Conservation (phyloP, 1,140 invertebrate genomes). For the Epicauta chinensis region DNA sequence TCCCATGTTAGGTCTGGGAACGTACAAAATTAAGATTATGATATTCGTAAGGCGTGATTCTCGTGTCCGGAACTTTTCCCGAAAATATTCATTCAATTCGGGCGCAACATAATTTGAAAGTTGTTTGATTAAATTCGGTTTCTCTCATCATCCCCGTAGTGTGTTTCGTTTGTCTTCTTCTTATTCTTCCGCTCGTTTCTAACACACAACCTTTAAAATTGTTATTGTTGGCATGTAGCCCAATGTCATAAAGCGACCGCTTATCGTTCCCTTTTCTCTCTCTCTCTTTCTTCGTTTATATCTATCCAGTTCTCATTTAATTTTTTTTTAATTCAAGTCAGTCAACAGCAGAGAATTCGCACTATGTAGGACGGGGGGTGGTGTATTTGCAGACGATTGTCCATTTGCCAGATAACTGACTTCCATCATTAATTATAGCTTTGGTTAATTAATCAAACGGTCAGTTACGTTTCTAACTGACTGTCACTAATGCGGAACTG, state of each 20-base stretch:
- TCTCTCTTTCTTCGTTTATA: constrained; percentile 1
- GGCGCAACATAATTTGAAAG: constrained; percentile 22
- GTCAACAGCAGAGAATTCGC: constrained; percentile 25
- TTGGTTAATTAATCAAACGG: constrained; percentile 13
- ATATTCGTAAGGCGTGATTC: constrained; percentile 9
- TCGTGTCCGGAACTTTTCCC: constrained; percentile 4
- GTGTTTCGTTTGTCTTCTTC: too few species aligned
- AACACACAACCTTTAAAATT: constrained; percentile 22
- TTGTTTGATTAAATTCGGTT: constrained; percentile 31
- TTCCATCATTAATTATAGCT: constrained; percentile 14
- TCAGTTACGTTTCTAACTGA: constrained; percentile 5
- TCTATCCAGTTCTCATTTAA: constrained; percentile 26
- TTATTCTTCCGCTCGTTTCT: too few species aligned
- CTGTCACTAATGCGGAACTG: constrained; percentile 1
- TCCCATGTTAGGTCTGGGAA: background rate
- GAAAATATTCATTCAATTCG: constrained; percentile 13
- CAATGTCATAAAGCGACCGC: too few species aligned
- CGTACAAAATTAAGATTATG: constrained; percentile 9
- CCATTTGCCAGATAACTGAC: constrained; percentile 12
- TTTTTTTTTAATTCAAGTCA: too few species aligned
- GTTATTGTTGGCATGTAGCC: constrained; percentile 13
- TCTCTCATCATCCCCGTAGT: constrained; percentile 19
- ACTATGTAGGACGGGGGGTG: constrained; percentile 26
- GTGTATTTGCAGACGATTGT: constrained; percentile 19
- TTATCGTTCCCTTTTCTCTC: too few species aligned